phyloP scores from a whole-genome alignment of 2,888 invertebrate species.

The Oxyteleia sp. region DNA sequence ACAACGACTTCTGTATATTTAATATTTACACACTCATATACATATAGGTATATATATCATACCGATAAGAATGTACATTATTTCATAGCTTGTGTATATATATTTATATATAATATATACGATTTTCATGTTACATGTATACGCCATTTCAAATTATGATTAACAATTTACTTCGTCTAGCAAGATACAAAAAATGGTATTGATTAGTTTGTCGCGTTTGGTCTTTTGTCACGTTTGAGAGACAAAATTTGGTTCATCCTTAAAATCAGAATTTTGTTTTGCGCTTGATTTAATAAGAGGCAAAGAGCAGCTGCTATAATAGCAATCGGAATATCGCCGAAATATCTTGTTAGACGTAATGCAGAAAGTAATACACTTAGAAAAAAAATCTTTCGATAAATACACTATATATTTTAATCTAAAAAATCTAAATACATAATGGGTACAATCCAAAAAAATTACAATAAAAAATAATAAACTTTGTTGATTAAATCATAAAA shows the following conservation, averaged over 20 bases:
- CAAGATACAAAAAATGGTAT: conserved; percentile 22
- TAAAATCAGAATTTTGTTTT: conserved; percentile 34
- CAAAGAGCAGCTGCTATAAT: too few relatives aligned
- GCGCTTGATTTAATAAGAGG: conserved; percentile 58
- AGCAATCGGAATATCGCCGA: too few relatives aligned
- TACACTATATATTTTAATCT: too few relatives aligned
- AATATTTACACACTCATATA: conserved; percentile 25
- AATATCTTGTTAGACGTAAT: too few relatives aligned
- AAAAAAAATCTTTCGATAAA: too few relatives aligned
- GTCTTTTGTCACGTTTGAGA: neutral
- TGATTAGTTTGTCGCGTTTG: neutral
- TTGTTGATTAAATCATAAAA: too few relatives aligned
- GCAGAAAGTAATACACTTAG: too few relatives aligned
- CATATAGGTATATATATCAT: conserved; percentile 23
- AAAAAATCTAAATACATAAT: too few relatives aligned
- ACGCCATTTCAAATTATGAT: conserved; percentile 24
- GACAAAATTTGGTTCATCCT: conserved; percentile 24
- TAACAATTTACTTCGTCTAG: conserved; percentile 30
- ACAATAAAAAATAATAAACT: too few relatives aligned
- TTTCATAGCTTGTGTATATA: conserved; percentile 40
- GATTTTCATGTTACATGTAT: conserved; percentile 15
- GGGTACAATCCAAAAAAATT: too few relatives aligned
- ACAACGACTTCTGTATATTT: conserved; percentile 24
- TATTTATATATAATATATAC: conserved; percentile 29
- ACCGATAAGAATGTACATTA: conserved; percentile 36